phyloP scores from a whole-genome alignment of 2,888 invertebrate genomes.

The Athalia rosae region DNA sequence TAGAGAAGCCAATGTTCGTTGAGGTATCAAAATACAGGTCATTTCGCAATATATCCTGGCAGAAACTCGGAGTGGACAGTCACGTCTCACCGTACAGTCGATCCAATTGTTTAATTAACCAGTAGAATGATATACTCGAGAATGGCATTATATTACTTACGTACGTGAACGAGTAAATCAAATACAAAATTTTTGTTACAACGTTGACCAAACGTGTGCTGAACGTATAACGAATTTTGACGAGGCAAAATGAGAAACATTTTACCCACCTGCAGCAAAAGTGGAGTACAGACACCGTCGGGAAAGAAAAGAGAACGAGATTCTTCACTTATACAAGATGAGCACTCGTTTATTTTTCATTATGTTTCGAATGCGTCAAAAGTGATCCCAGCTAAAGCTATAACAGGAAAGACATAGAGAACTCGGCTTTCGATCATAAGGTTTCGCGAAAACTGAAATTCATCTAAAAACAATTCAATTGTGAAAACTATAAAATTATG shows the following conservation, averaged over 20 bases:
- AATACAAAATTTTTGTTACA: constrained; percentile 2
- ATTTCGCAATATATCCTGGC: constrained; percentile 2
- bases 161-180: neutral
- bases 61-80: constrained; percentile 20
- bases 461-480: too few species aligned
- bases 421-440: too few species aligned
- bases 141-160: neutral
- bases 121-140: constrained; percentile 23
- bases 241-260: neutral
- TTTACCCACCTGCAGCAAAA: too few species aligned
- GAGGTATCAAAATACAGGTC: constrained; percentile 22
- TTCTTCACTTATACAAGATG: too few species aligned
- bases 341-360: too few species aligned
- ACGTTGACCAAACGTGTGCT: constrained; percentile 23
- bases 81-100: constrained; percentile 3
- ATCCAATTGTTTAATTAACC: constrained; percentile 33
- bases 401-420: too few species aligned
- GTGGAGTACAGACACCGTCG: too few species aligned
- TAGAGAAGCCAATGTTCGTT: neutral
- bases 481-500: too few species aligned
- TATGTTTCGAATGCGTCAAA: too few species aligned
- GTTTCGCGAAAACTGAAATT: too few species aligned
- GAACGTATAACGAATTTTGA: constrained; percentile 20
- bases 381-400: too few species aligned
- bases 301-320: constrained; percentile 5